These are phyloP conservation scores for Bufo bufo DNA, from an alignment of 2,113 vertebrate species.

Conservation along the genomic window DNA sequence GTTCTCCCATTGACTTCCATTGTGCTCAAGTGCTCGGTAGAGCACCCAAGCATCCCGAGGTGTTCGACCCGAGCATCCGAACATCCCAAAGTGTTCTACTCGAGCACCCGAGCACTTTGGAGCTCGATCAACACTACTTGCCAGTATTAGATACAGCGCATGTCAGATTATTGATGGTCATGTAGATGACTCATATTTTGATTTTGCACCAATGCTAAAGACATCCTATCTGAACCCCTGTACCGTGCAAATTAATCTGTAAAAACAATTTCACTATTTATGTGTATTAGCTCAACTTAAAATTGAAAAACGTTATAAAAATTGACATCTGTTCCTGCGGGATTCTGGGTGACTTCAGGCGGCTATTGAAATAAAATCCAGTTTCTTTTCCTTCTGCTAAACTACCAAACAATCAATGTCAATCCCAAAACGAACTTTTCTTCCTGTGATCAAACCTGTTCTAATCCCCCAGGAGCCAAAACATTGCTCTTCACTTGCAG, in stretches of 20 bases:
- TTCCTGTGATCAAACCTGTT: slow-evolving; percentile 74
- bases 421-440: slow-evolving; percentile 69
- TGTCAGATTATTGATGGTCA: too few species aligned
- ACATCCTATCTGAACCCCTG: not conserved
- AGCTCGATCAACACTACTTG: too few species aligned
- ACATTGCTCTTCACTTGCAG: slow-evolving; percentile 64
- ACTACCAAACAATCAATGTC: slow-evolving; percentile 63
- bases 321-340: slow-evolving; percentile 68
- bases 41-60: too few species aligned
- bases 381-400: slow-evolving; percentile 60
- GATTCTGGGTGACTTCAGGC: slow-evolving; percentile 67
- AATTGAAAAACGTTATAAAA: slow-evolving; percentile 65
- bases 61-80: too few species aligned
- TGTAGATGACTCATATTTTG: not conserved
- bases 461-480: slow-evolving; percentile 67
- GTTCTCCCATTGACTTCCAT: too few species aligned
- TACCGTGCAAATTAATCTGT: slow-evolving; percentile 45
- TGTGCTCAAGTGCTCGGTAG: too few species aligned
- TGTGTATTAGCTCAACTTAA: slow-evolving; percentile 59
- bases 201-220: not conserved
- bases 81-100: too few species aligned
- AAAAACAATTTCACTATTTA: slow-evolving; percentile 42
- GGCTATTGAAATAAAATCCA: slow-evolving; percentile 69
- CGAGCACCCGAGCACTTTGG: too few species aligned
- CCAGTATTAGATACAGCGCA: too few species aligned